Conservation (phyloP, 2,113 vertebrate genomes). For the Tragelaphus buxtoni region DNA sequence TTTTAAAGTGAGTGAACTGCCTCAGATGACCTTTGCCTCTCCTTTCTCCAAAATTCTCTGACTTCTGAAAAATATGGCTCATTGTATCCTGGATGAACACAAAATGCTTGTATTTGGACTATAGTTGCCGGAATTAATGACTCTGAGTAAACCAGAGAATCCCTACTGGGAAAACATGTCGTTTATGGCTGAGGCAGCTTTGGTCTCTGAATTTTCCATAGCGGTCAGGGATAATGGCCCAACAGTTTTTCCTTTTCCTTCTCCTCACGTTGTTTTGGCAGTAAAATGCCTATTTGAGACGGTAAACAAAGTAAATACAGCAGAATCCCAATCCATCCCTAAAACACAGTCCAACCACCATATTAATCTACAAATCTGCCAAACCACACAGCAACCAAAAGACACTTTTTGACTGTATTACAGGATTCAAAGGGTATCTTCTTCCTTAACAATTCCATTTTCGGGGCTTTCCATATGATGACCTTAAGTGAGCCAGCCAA, state of each 20-base stretch:
- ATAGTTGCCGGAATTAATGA: not conserved
- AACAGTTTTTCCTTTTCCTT: slow-evolving; percentile 3
- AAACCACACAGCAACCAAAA: not conserved
- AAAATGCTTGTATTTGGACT: not conserved
- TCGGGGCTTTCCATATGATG: not conserved
- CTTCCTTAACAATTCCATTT: not conserved
- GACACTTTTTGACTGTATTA: not conserved
- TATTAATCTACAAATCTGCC: not conserved
- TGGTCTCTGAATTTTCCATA: slow-evolving; percentile 36
- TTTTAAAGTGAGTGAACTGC: not conserved
- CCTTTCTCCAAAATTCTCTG: not conserved
- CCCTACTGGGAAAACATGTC: slow-evolving; percentile 10
- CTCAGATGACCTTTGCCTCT: not conserved
- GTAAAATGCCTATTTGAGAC: not conserved
- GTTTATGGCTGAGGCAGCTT: slow-evolving; percentile 30
- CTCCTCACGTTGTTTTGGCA: not conserved
- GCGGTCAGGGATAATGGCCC: slow-evolving; percentile 1
- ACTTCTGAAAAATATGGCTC: not conserved
- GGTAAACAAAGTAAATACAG: not conserved
- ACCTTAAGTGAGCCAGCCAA: not conserved
- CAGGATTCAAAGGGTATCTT: not conserved
- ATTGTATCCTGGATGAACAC: not conserved
- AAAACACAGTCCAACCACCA: no score
- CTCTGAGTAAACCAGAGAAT: not conserved
- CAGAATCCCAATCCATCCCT: not conserved